Evolutionary conservation across 2,888 invertebrate species (phyloP).

Genomic region (Horisme vitalbata): DNA sequence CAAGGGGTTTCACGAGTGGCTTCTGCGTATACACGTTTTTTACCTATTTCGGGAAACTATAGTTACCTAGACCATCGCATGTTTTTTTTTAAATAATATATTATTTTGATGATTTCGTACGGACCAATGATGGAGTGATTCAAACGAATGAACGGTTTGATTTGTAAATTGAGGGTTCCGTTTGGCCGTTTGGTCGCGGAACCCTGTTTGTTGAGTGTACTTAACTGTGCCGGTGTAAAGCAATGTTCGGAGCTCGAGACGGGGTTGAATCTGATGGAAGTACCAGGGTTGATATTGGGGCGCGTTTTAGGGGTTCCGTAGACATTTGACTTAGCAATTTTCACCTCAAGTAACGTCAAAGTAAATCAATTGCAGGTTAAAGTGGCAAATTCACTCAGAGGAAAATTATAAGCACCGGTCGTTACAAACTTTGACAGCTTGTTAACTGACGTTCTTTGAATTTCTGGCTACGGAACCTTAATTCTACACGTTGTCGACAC

Average conservation of each 20-base stretch:
- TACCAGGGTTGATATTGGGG: not conserved
- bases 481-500: no score
- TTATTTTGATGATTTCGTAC: slow-evolving; percentile 26
- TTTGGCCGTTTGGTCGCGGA: not conserved
- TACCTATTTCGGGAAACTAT: slow-evolving; percentile 6
- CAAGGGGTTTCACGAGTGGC: slow-evolving; percentile 30
- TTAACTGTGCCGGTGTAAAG: slow-evolving; percentile 22
- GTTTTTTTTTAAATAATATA: slow-evolving; percentile 12
- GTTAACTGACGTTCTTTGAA: no score
- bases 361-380: no score
- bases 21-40: slow-evolving; percentile 24
- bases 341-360: no score
- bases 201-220: slow-evolving; percentile 20
- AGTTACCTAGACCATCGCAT: slow-evolving; percentile 7
- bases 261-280: slow-evolving; percentile 20
- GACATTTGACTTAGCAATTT: no score
- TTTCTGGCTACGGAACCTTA: no score
- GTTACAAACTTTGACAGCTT: no score
- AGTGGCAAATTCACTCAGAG: no score
- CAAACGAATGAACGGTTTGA: slow-evolving; percentile 14
- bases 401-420: no score
- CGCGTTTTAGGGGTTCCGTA: not conserved
- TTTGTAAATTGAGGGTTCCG: no score
- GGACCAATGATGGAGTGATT: slow-evolving; percentile 32
- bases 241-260: slow-evolving; percentile 16